These are phyloP conservation scores for Hirtodrosophila histrioides DNA, from an alignment of 2,888 invertebrate genomes.

Conservation along the genomic window DNA sequence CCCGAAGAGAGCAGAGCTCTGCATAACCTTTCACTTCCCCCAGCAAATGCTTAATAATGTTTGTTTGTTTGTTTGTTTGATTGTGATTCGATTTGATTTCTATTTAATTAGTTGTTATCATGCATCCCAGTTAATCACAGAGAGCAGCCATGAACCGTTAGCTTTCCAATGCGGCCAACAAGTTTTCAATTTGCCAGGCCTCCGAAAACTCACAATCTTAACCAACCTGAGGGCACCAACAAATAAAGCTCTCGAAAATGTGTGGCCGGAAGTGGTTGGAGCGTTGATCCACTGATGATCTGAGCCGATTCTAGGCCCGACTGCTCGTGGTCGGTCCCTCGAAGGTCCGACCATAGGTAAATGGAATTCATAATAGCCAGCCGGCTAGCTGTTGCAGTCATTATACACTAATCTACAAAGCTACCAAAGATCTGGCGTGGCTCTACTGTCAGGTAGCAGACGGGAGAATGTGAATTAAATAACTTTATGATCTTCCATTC, in stretches of 20 bases:
- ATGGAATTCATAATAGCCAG: slow-evolving; percentile 35
- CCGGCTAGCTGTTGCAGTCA: slow-evolving; percentile 15
- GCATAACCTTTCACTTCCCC: slow-evolving; percentile 59
- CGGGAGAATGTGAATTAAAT: slow-evolving; percentile 3
- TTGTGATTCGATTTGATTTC: slow-evolving; percentile 66
- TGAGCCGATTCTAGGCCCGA: slow-evolving; percentile 25
- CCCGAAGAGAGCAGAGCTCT: slow-evolving; percentile 15
- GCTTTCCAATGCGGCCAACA: slow-evolving; percentile 58
- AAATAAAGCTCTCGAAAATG: slow-evolving; percentile 9
- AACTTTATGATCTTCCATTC: not conserved
- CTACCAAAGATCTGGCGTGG: slow-evolving; percentile 1
- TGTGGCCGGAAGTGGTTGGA: slow-evolving; percentile 33
- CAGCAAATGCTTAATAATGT: slow-evolving; percentile 28
- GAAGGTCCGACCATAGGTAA: slow-evolving; percentile 12
- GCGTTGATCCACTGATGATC: slow-evolving; percentile 20
- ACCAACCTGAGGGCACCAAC: not conserved
- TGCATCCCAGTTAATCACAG: slow-evolving; percentile 57
- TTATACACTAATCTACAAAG: slow-evolving; percentile 5
- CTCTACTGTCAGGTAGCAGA: not conserved
- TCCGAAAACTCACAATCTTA: not conserved
- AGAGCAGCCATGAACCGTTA: slow-evolving; percentile 64
- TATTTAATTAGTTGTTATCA: slow-evolving; percentile 74
- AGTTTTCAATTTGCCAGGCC: slow-evolving; percentile 51
- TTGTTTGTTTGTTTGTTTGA: slow-evolving; percentile 18
- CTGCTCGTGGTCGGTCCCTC: slow-evolving; percentile 3